Evolutionary conservation across 2,797 vertebrate species (phyloP).

Genomic region (Liasis olivaceus): DNA sequence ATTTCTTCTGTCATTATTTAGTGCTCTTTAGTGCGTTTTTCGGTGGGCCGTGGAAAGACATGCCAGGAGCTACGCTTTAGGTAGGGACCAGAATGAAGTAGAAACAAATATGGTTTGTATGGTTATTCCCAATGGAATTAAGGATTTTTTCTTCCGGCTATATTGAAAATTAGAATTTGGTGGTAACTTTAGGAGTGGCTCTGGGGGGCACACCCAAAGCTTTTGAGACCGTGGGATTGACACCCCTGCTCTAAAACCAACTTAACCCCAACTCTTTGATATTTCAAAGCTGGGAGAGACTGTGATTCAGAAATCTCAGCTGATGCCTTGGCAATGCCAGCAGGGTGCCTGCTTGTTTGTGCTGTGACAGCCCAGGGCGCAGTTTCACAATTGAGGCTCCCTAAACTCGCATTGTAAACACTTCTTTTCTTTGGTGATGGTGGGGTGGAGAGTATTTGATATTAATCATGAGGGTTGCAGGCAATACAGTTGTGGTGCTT

Average conservation of each 20-base stretch:
- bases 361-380: background rate
- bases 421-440: constrained; percentile 38
- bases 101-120: background rate
- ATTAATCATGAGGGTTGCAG: background rate
- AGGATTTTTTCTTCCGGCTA: background rate
- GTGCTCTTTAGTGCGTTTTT: background rate
- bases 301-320: background rate
- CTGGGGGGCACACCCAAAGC: background rate
- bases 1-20: background rate
- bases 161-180: background rate
- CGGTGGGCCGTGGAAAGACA: background rate
- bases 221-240: background rate
- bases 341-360: background rate
- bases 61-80: background rate
- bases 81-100: background rate
- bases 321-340: background rate
- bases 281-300: background rate
- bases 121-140: background rate
- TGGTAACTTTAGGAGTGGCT: background rate
- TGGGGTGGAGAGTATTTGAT: background rate
- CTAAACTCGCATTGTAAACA: background rate
- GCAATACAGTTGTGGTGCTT: background rate
- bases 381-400: background rate
- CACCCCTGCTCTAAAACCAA: background rate
- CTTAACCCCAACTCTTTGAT: background rate